Evolutionary conservation across 2,888 invertebrate species (phyloP), one percentile per base, ranked within the genome.

Genomic region (Galerucella pusilla): DNA sequence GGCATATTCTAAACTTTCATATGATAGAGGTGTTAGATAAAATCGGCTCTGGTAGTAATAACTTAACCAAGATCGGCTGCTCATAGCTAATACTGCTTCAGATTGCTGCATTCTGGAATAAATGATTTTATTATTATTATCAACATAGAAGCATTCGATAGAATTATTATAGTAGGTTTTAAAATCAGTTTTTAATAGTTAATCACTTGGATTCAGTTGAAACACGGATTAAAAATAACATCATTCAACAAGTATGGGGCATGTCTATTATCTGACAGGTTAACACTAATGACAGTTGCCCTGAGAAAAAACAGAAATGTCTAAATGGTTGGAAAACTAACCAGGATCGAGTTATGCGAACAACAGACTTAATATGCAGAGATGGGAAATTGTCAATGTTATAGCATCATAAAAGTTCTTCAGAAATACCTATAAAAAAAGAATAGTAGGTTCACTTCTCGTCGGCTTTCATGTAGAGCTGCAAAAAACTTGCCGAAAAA

Each of bases 21-120:
- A 99, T 0, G 98, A 98, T 0, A 98, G 88, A 0, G 98, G 98
- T 0, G 98, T 98, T 65, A 99, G 89, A 87, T 98, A 98, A 84
- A 97, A 97, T 70, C 96, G 91, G 88, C 97, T 98, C 88, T 99
- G 99, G 87, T 99, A 98, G 84, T 97, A 97, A 86, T 99, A 99
- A 84, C 98, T 97, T 35, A 99, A 90, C 99, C 99, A 99, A 0
- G 98, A 97, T 80, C 99, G 91, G 80, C 97, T 98, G 0, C 98
- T 99, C 91, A 99, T 97, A 0, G 99, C 99, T 49, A 99, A 88
- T 0, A 99, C 98, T 1, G 99, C 97, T 88, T 99, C 98, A 11
- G 96, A 94, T 14, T 96, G 96, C 85, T 99, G 99, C 92, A 99
- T 98, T 78, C 93, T 91, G 73, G 28, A 72, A 71, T 5, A 16